Evolutionary conservation across 2,113 vertebrate species (phyloP).

Genomic region (Piliocolobus tephrosceles): DNA sequence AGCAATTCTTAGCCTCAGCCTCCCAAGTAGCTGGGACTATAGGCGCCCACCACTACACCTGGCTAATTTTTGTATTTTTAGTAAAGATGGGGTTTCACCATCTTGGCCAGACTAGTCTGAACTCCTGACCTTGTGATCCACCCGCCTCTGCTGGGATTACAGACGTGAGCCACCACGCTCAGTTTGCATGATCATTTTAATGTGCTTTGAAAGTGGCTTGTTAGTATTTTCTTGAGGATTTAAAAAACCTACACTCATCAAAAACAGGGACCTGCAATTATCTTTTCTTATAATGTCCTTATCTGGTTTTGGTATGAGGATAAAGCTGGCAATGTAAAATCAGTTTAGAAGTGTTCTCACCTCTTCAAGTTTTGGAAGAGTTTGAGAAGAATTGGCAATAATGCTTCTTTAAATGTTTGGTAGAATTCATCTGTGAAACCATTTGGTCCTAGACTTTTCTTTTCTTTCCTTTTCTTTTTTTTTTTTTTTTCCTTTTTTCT

Average conservation of each 20-base stretch:
- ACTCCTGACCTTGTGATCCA: too few species aligned
- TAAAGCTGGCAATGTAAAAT: not conserved
- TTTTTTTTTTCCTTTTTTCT: too few species aligned
- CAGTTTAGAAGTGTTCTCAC: not conserved
- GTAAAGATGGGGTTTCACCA: too few species aligned
- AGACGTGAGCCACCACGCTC: too few species aligned
- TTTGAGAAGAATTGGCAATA: not conserved
- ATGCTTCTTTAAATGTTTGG: not conserved
- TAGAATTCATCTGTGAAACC: not conserved
- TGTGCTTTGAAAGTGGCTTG: not conserved
- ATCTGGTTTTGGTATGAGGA: not conserved
- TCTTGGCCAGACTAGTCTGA: too few species aligned
- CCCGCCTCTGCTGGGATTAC: too few species aligned
- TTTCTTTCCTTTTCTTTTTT: too few species aligned
- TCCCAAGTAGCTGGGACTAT: too few species aligned
- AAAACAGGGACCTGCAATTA: not conserved
- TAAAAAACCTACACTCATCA: not conserved
- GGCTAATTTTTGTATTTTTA: too few species aligned
- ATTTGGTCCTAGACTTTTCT: not conserved
- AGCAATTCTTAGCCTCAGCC: too few species aligned
- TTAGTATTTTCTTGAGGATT: not conserved
- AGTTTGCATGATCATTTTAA: not conserved
- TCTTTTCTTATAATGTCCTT: not conserved
- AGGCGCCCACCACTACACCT: too few species aligned
- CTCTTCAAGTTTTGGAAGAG: not conserved